Conservation (phyloP, 2,888 invertebrate genomes). For the Anodontia alba region DNA sequence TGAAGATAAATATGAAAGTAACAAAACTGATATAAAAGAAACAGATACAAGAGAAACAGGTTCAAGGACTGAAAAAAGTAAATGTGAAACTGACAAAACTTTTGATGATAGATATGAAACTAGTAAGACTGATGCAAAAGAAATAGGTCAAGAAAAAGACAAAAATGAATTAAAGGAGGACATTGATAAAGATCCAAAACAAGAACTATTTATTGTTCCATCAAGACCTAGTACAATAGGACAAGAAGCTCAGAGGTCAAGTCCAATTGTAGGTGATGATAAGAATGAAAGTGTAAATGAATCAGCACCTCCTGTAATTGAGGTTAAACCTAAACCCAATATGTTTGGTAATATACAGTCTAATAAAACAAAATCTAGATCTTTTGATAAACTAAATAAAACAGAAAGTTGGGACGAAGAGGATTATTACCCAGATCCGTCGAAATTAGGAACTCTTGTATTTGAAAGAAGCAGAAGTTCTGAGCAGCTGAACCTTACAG, state of each 20-base stretch:
- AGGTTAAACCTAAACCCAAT: constrained; percentile 23
- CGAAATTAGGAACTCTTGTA: constrained; percentile 61
- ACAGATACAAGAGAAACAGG: neutral
- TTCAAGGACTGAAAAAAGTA: constrained; percentile 42
- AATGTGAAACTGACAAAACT: neutral
- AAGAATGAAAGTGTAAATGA: constrained; percentile 38
- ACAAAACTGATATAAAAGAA: neutral
- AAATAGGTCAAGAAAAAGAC: neutral
- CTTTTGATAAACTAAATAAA: constrained; percentile 52
- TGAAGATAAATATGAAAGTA: neutral
- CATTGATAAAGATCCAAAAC: constrained; percentile 31
- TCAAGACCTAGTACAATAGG: constrained; percentile 59
- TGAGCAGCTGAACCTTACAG: constrained; percentile 53
- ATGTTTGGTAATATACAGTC: constrained; percentile 27
- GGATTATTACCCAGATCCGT: constrained; percentile 49
- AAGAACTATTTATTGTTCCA: constrained; percentile 57
- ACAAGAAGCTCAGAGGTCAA: constrained; percentile 60
- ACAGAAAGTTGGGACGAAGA: constrained; percentile 52
- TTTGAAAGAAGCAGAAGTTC: constrained; percentile 66
- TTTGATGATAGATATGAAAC: neutral
- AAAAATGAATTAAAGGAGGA: constrained; percentile 20
- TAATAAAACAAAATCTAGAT: constrained; percentile 46
- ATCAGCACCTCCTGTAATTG: neutral
- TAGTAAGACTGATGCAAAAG: neutral
- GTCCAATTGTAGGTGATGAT: constrained; percentile 50